Evolutionary conservation across 2,113 vertebrate species (phyloP), one percentile per base, ranked within the genome.

Genomic region (Guaruba guarouba): DNA sequence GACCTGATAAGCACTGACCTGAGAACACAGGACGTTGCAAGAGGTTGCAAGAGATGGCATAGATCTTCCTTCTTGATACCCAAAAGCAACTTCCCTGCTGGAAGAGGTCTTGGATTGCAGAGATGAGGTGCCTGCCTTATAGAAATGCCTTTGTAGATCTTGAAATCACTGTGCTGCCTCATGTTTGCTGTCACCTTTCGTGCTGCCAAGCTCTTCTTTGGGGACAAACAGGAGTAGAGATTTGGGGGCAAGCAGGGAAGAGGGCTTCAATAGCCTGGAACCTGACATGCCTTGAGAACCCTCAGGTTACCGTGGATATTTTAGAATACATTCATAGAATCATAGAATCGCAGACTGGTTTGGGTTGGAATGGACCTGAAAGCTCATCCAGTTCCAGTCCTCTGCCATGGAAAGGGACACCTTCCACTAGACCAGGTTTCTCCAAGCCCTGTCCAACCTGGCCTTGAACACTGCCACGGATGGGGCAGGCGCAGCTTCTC

Each of bases 141-240:
- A 23, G 51, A 82, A 64, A 37, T 31, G 19, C 18, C 24, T 82
- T 64, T 77, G 55, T 33, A 39, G 19, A 63, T 49, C 70, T 51
- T 39, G 17, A 82, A 24, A 44, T 64, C 27, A 29, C 49, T 57
- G 20, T 39, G 11, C 18, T 82, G 29, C 27, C 35, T 76, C 18
- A 6, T 10, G 27, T 24, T 71, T 2, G 0, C 31, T 41, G 55
- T 31, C 25, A 55, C 10, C 29, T 71, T 64, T 59, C 0, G 0
- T 43, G 17, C 31, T 57, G 35, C 31, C 23, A 19, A 78, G 31
- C 14, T 78, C 22, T 57, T 88, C 31, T 68, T 7, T 48, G 46
- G 10, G 11, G 5, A 39, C 20, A n/a, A 61, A 51, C 19, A 80
- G 28, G 51, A 67, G 11, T 6, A 46, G 33, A 52, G n/a, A 43